Base-by-base conservation (phyloP, 2,113 vertebrate genomes). In the Chloebia gouldiae region DNA sequence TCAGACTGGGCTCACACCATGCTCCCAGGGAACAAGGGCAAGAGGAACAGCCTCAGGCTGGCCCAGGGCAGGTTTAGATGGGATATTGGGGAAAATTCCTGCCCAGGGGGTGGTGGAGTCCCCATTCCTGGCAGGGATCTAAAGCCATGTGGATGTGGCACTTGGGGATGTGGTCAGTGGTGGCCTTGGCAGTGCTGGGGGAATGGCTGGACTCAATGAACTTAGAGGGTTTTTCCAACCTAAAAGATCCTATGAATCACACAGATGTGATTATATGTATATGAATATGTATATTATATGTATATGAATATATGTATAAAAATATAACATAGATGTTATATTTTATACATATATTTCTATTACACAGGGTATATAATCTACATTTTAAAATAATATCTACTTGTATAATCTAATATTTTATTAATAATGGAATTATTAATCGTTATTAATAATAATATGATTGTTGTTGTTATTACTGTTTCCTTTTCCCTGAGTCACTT, bases 171-270 rank as follows among this genome's bases (percentile, higher is more conserved):
- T 2, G 18, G 31, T 2, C 56, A 76, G 11, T 14, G 72, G 23
- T 53, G 54, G 27, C 27, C 44, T 59, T 31, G 22, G 83, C 63
- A 51, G 27, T 15, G 37, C 25, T 21, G 33, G 53, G 35, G 31
- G 10, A 13, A n/a, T 15, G 63, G 17, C 5, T 39, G 40, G 65
- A 25, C 42, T 35, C 2, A 0, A 9, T 17, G n/a, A 9, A 1
- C n/a, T 47, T 2, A 24, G 56, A 63, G n/a, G 49, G 39, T 4
- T 60, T 86, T 47, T n/a, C 65, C 49, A 80, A 2, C 30, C 17
- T 42, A 7, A 63, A 57, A 49, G 14, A 35, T 13, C 11, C 50
- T n/a, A 16, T 9, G 10, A 24, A 54, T 15, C 22, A 27, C 0
- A 0, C 1, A 27, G 19, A 14, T 25, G 5, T 16, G n/a, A n/a